Evolutionary conservation across 2,797 vertebrate species (phyloP), one percentile per base, ranked within the genome.

Genomic region (Schizothorax lantsangensis): DNA sequence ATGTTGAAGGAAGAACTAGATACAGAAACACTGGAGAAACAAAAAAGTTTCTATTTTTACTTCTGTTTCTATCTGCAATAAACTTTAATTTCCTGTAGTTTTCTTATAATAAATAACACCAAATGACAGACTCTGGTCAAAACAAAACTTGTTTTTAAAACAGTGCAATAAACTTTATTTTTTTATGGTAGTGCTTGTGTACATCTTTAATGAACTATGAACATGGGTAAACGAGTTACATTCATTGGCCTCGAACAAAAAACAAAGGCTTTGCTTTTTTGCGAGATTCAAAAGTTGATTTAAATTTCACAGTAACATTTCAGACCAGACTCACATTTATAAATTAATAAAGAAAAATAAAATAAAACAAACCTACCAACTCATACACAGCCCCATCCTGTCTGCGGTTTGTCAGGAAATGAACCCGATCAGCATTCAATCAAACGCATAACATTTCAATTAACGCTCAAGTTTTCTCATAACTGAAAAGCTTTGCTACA

Each of bases 141-240:
- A 66, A 19, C 43, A 75, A 38, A 66, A 14, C 2, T 17, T n/a
- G 21, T 54, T 88, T 91, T 89, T 85, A 93, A 93, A 95, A 93
- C 93, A 95, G 95, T 96, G 95, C 95, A 94, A 92, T 94, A 93
- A 93, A 91, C 93, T 96, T 98, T 97, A 97, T 91, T 97, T 87
- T 96, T 95, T 92, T 96, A 96, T 86, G 93, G 96, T 96, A 96
- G 95, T 96, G 95, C 96, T 96, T 96, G 94, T 95, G 96, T 96
- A 97, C 96, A 97, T 85, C 26, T 81, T 73, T 94, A 95, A 95
- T 95, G 95, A 96, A 93, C 91, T 91, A 89, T 92, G 85, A 91
- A 87, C 86, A 90, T 84, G 85, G 88, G 88, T 92, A 94, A 91
- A 88, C 84, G 47, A 90, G 88, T 94, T 95, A 95, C 95, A 96